Base-by-base conservation (phyloP, 2,888 invertebrate species). In the Drosophila mettleri region DNA sequence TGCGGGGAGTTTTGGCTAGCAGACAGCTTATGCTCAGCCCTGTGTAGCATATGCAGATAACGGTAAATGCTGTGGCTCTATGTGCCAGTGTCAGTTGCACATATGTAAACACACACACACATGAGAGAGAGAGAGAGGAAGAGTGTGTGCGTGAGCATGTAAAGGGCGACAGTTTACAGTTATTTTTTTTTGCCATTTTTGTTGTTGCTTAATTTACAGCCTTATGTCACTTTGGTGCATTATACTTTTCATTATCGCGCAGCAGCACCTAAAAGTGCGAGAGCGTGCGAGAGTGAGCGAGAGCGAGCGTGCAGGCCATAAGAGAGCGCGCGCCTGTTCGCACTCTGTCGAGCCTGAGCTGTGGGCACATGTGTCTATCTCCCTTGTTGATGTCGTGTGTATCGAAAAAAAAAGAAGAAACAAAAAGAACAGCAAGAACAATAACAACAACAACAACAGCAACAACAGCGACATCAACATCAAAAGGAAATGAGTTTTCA, bases 401-500 rank as follows among this genome's bases (percentile, higher is more conserved):
- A 63, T 38, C 41, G 49, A 24, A 57, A 65, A 41, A 38, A 45
- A 39, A 24, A 65, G 31, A 7, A 53, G 10, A n/a, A 55, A 48
- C 8, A 38, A 55, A n/a, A 51, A 22, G 36, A 57, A 29, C 60
- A 18, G n/a, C n/a, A n/a, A n/a, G n/a, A n/a, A n/a, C n/a, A n/a
- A n/a, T n/a, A 60, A 39, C 46, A 54, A n/a, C 38, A 51, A 46
- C 60, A 64, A 36, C 48, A 61, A 53, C n/a, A 22, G 10, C 54
- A 55, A 45, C 57, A 70, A 29, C 39, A 63, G 45, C 34, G 36
- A 46, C 62, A 66, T 24, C 43, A 71, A 88, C 89, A 89, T 90
- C 89, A 90, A 90, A 90, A 90, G 88, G 88, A 90, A 90, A 90
- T 90, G 85, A 88, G 75, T 90, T 90, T 90, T 89, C 90, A 88